A percentile compares a stretch with the other conserved stretches of the same genome.
Conservation (phyloP, 2,113 vertebrate species). For the Psilopogon haemacephalus region DNA sequence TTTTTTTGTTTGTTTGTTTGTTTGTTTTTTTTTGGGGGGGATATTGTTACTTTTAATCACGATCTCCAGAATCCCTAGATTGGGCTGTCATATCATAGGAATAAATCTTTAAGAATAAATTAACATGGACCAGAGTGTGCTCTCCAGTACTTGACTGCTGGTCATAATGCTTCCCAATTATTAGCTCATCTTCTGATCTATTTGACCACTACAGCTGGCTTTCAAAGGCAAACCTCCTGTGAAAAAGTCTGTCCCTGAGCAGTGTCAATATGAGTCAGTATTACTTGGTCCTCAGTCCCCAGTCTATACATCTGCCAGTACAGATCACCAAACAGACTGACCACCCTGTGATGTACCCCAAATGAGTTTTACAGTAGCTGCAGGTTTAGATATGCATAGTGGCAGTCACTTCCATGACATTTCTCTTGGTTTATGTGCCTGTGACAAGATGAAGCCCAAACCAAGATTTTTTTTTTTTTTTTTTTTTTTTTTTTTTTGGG, state of each 20-base stretch:
- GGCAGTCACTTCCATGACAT: neutral
- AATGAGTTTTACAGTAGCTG: neutral
- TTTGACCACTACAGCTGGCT: neutral
- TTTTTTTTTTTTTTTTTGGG: too few relatives aligned
- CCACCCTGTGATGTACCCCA: neutral
- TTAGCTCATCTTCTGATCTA: neutral
- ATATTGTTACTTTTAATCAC: neutral
- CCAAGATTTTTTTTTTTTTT: neutral
- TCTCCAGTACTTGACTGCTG: neutral
- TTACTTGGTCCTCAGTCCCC: neutral
- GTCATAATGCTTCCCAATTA: neutral
- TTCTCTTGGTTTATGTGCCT: neutral
- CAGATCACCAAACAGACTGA: rapidly evolving
- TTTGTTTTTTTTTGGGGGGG: neutral
- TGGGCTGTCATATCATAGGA: neutral
- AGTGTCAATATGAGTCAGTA: neutral
- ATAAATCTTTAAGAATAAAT: neutral
- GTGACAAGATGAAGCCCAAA: neutral
- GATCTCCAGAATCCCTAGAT: neutral
- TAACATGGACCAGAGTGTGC: neutral
- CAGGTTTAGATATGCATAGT: neutral
- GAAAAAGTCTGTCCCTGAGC: neutral
- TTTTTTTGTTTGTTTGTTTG: neutral
- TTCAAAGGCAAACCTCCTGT: neutral
- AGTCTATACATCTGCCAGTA: neutral